Evolutionary conservation across 2,888 invertebrate genomes (phyloP), one percentile per base, ranked within the genome.

Genomic region (Nymphalis urticae): DNA sequence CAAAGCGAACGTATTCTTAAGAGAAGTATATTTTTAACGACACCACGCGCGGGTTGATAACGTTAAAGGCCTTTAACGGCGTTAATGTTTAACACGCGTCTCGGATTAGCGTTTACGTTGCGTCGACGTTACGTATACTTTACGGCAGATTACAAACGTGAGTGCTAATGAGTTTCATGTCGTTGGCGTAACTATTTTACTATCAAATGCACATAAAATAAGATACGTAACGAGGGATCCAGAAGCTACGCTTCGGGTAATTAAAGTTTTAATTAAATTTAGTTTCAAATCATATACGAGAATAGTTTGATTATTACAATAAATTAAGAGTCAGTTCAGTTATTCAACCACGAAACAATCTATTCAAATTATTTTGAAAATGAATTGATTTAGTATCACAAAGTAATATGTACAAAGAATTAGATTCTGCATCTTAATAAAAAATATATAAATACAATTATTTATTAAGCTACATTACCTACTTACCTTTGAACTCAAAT

Each of bases 81-180:
- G 75, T 75, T 79, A 75, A 70, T 66, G 70, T 58, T 65, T 65
- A 62, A 75, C 74, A 75, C 72, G 65, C 62, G 67, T 69, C 66
- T 67, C 75, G 74, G 75, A 75, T 76, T 73, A 76, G 62, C 66
- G 66, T 59, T 48, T 21, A 56, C 67, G 56, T 62, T 66, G 62
- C 62, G 69, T 68, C 64, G 72, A 71, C 71, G 65, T 58, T 27
- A 64, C 73, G 76, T 77, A 70, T 76, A 76, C 66, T 74, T 77
- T 73, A 77, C 73, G 66, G 70, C 75, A 74, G 74, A 77, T 77
- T 77, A 78, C 77, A 70, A 67, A 74, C 72, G 77, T 77, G 73
- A 78, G 75, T 77, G 77, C 76, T 79, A 78, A 79, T 77, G 78
- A 77, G 76, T 75, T 77, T 71, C 73, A 32, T 65, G 69, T 56